A percentile compares a stretch with the other conserved stretches of the same genome.
phyloP scores from a whole-genome alignment of 2,113 vertebrate genomes.

The Lepisosteus oculatus region DNA sequence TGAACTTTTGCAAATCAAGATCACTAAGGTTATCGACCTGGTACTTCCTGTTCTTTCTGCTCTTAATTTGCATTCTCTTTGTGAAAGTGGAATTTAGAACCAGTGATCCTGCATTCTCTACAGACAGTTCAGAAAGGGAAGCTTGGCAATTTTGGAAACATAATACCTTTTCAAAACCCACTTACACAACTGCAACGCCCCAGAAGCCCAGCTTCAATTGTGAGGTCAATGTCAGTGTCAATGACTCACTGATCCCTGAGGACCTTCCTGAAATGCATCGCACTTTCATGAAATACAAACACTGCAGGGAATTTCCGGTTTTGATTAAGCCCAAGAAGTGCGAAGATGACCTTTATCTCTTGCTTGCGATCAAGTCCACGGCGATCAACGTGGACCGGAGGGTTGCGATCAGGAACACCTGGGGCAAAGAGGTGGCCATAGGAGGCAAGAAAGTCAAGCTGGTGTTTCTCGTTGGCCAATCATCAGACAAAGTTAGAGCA shows the following conservation, averaged over 20 bases:
- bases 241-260: conserved; percentile 32
- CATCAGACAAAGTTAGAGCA: conserved; percentile 24
- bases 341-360: conserved; percentile 51
- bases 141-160: background rate
- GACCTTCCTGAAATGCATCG: conserved; percentile 52
- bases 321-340: conserved; percentile 59
- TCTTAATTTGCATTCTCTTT: conserved; percentile 7
- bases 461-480: conserved; percentile 60
- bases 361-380: conserved; percentile 67
- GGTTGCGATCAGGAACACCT: conserved; percentile 62
- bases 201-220: conserved; percentile 32
- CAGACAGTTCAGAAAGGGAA: background rate
- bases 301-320: conserved; percentile 60
- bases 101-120: background rate
- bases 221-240: conserved; percentile 33
- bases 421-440: conserved; percentile 54
- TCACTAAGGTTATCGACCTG: background rate
- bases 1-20: conserved; percentile 10
- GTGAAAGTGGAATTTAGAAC: background rate
- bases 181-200: background rate
- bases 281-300: conserved; percentile 63
- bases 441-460: conserved; percentile 41
- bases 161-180: background rate
- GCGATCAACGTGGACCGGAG: conserved; percentile 61
- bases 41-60: background rate